These are phyloP conservation scores for Halisarca cf. caerulea DNA, from an alignment of 37 sponge, comb jelly and placozoan species.

Conservation along the genomic window DNA sequence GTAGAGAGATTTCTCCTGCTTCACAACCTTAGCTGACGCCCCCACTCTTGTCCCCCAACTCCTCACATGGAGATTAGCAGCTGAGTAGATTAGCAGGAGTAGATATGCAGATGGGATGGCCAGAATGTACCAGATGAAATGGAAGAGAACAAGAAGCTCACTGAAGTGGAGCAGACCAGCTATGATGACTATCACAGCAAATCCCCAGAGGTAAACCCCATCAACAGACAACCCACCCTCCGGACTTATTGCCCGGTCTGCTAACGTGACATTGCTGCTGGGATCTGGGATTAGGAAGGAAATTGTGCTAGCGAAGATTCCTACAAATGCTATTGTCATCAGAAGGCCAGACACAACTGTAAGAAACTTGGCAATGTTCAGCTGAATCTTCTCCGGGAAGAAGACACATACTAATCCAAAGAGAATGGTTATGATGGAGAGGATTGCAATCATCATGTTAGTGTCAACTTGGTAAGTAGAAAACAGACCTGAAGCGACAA, in stretches of 20 bases:
- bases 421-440: not conserved
- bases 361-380: constrained; percentile 33
- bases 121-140: constrained; percentile 83
- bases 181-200: constrained; percentile 46
- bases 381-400: constrained; percentile 35
- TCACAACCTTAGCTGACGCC: not conserved
- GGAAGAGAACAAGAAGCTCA: constrained; percentile 59
- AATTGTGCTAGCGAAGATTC: constrained; percentile 16
- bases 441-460: not conserved
- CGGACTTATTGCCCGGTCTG: too few species aligned
- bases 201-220: constrained; percentile 46
- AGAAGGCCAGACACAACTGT: constrained; percentile 37
- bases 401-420: constrained; percentile 19
- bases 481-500: constrained; percentile 69
- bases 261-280: not conserved
- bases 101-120: constrained; percentile 87
- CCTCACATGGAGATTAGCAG: constrained; percentile 73
- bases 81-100: constrained; percentile 83
- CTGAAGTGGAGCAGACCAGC: constrained; percentile 72
- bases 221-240: not conserved
- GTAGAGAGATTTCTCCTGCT: not conserved
- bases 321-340: constrained; percentile 36
- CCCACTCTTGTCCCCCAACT: constrained; percentile 89
- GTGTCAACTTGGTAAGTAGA: constrained; percentile 25
- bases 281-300: not conserved